Evolutionary conservation across 2,888 invertebrate genomes (phyloP), one percentile per base, ranked within the genome.

Genomic region (Ichneumon xanthorius): DNA sequence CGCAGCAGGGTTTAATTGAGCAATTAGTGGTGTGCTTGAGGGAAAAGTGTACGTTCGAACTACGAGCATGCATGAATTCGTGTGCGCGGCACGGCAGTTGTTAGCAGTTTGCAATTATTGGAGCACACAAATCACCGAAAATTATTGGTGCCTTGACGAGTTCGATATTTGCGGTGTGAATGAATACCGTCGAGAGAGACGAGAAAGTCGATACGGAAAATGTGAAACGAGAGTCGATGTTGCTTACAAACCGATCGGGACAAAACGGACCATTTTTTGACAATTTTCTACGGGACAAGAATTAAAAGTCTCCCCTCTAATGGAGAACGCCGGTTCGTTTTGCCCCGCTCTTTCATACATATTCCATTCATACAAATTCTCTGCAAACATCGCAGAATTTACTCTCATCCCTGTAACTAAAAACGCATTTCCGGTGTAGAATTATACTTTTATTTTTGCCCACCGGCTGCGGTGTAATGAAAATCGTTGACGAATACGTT

Each of bases 11-110:
- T 61, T 75, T 45, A 50, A 81, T 75, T 61, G 73, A 4, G 58
- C 68, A 76, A 61, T 76, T 70, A 70, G 26, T 48, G 58, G 33
- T 61, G 45, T 55, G 45, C 22, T 78, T 48, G 72, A 67, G 6
- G 67, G 30, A 72, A 75, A 81, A 75, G 19, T 55, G 33, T 33
- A 26, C 33, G 14, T 19, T 1, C 14, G 14, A 45, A 45, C 14
- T 45, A 45, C 45, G 6, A 48, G 30, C 26, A 19, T 55, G 14
- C 37, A 71, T 55, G 45, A 45, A 45, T 45, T 45, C 19, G 55
- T n/a, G 37, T 7, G n/a, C 4, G 63, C 22, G n/a, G 61, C n/a
- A 50, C 33, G 16, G 61, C 61, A 16, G 33, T 30, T 30, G 61
- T 61, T 61, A 16, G 61, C 26, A 33, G 16, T 61, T 55, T 22